Percentiles rank a stretch among this genome's conserved stretches.
Evolutionary conservation across 1,140 invertebrate species (phyloP).

Genomic region (Papilio glaucus): DNA sequence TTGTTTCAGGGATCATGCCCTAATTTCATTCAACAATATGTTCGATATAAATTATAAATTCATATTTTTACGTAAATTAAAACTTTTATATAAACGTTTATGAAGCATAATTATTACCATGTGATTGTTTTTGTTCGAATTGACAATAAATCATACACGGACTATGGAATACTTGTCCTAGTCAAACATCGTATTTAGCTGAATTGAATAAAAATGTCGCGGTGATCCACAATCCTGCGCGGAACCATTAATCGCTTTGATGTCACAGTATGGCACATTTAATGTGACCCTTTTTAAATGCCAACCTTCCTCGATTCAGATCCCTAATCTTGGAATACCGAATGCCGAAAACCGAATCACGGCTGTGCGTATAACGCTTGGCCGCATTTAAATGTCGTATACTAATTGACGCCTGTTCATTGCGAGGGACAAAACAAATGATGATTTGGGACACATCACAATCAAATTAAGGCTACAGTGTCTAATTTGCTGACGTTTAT

Average conservation of each 20-base stretch:
- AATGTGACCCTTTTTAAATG: conserved; percentile 81
- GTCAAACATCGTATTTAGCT: conserved; percentile 62
- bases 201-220: conserved; percentile 76
- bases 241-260: conserved; percentile 79
- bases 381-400: conserved; percentile 62
- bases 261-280: conserved; percentile 82
- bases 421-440: conserved; percentile 53
- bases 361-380: conserved; percentile 55
- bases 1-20: too few relatives aligned
- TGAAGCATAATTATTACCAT: too few relatives aligned
- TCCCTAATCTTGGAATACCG: conserved; percentile 71
- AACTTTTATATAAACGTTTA: too few relatives aligned
- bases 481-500: conserved; percentile 23
- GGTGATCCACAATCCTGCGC: conserved; percentile 63
- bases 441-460: conserved; percentile 44
- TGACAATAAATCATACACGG: conserved; percentile 48
- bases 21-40: too few relatives aligned
- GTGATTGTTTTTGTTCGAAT: conserved; percentile 50
- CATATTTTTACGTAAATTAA: too few relatives aligned
- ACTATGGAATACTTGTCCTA: conserved; percentile 66
- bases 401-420: conserved; percentile 65
- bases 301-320: conserved; percentile 62
- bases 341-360: conserved; percentile 65
- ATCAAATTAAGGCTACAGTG: background rate
- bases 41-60: too few relatives aligned